Evolutionary conservation across 2,797 vertebrate species (phyloP), one percentile per base, ranked within the genome.

Genomic region (Threskiornis aethiopicus): DNA sequence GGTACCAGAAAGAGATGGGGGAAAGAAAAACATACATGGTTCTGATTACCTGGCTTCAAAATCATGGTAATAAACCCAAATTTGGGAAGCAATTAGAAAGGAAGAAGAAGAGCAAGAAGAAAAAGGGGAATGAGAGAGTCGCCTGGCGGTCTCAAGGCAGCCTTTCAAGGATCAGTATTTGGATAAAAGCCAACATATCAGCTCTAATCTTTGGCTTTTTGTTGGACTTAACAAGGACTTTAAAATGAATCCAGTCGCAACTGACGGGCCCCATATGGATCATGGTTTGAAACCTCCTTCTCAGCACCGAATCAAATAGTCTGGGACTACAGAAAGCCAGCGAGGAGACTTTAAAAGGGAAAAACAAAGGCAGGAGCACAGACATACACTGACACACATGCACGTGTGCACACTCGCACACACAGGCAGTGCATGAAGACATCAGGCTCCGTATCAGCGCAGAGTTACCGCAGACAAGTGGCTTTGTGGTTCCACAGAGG

Each of bases 191-290:
- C 97, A 96, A 85, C 77, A 78, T 95, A 97, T 97, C 97, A 90
- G 91, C 92, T 96, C 96, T 97, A 96, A 97, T 97, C 96, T 97
- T 96, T 95, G 94, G 91, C 92, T 94, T 96, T 96, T 95, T 96
- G 91, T 97, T 95, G 92, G 94, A 95, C 89, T 97, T 97, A 97
- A 94, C 93, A 90, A 97, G 96, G 93, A 96, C 92, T 97, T 96
- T 95, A 96, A 96, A 97, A 96, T 55, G 94, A 96, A 97, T 95
- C 95, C 96, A 95, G 93, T 96, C 59, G 5, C 96, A 97, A 46
- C 71, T 96, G 96, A 97, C 96, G 29, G 91, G 93, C 87, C 95
- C 96, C 96, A 97, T 95, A 96, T 96, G 96, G 96, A 87, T 96
- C 90, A 93, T 28, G 52, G 78, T 61, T 94, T 93, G 95, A 95